phyloP scores from a whole-genome alignment of 2,113 vertebrate species.

The Nestor notabilis region DNA sequence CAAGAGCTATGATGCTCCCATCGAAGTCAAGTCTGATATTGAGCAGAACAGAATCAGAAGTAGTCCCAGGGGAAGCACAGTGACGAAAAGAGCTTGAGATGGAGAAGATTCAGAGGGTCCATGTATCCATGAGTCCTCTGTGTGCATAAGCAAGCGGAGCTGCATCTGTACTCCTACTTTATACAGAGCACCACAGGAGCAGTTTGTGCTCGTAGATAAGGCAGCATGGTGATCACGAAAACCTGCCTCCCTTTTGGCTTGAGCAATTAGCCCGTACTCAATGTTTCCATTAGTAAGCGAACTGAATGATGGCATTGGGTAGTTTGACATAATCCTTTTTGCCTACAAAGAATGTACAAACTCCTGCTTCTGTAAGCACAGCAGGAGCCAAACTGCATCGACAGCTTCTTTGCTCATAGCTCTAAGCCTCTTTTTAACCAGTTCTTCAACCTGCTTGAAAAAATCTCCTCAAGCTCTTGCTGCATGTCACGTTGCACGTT shows the following conservation, averaged over 20 bases:
- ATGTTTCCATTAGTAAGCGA: conserved; percentile 5
- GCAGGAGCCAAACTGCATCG: conserved; percentile 7
- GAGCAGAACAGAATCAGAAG: not conserved
- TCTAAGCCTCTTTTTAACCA: conserved; percentile 25
- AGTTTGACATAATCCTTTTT: conserved; percentile 47
- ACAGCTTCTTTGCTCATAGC: not conserved
- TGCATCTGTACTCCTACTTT: not conserved
- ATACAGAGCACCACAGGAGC: not conserved
- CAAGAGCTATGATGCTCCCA: not conserved
- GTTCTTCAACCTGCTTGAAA: not conserved
- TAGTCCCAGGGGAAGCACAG: not conserved
- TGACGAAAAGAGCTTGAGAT: not conserved
- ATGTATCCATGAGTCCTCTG: not conserved
- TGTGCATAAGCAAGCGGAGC: not conserved
- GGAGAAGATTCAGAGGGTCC: not conserved
- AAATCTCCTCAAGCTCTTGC: not conserved
- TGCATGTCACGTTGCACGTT: not conserved
- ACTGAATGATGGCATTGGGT: not conserved
- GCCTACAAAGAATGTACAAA: not conserved
- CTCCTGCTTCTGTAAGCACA: conserved; percentile 29
- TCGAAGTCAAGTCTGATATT: not conserved
- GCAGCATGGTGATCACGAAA: not conserved
- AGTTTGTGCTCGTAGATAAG: not conserved
- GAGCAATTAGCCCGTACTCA: not conserved
- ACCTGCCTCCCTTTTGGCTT: not conserved